phyloP scores from a whole-genome alignment of 37 sponge, comb jelly and placozoan genomes.

The Cladorhizidae sp. region DNA sequence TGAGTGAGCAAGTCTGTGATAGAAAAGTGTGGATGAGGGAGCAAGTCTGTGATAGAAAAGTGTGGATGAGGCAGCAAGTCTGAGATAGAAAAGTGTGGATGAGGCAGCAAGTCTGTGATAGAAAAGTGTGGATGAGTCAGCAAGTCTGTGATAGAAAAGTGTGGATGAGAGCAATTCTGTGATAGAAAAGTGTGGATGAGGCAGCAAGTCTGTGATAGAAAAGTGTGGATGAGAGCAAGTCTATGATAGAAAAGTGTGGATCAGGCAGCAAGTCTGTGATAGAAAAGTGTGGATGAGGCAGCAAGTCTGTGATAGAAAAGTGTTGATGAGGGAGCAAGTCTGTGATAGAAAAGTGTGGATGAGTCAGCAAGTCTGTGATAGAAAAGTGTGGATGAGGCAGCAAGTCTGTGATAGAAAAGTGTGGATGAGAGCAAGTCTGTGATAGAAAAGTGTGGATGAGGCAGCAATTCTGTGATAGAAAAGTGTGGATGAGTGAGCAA shows the following conservation, averaged over 20 bases:
- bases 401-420: neutral
- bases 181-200: no score
- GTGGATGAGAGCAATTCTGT: no score
- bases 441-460: neutral
- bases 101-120: neutral
- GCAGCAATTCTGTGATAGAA: no score
- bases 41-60: no score
- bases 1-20: neutral
- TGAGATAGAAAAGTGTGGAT: neutral
- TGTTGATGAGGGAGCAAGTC: neutral
- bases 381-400: neutral
- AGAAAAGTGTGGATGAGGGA: no score
- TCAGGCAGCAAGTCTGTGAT: no score
- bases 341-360: neutral
- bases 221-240: neutral
- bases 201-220: neutral
- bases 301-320: neutral
- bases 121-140: neutral
- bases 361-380: no score
- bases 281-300: neutral
- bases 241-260: neutral
- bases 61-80: neutral
- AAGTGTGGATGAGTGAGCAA: no score
- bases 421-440: neutral
- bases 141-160: no score